Evolutionary conservation across 2,797 vertebrate species (phyloP), one percentile per base, ranked within the genome.

Genomic region (Typhlichthys subterraneus): DNA sequence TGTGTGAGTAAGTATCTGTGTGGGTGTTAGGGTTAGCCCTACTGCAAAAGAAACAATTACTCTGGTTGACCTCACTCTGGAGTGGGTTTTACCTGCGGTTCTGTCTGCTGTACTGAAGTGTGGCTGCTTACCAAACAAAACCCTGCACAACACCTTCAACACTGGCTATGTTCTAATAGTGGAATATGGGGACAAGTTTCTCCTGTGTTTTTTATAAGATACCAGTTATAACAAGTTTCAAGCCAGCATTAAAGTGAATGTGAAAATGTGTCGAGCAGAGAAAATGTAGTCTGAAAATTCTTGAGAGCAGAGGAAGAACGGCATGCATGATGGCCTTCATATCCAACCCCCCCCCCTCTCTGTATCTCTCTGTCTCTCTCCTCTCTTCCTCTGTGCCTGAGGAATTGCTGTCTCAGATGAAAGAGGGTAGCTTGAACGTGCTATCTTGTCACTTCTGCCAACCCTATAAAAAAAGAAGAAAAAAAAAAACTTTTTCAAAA

Each of bases 21-120:
- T 49, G 51, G 38, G 46, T 33, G 49, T 49, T 45, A 47, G 53
- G 48, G 59, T 63, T 55, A 29, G 54, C 38, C 53, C 38, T 48
- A 13, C 61, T 62, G 49, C 51, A 48, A 53, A 65, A 42, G 47
- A n/a, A 52, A 46, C 65, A 70, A 71, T 76, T 77, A 65, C 53
- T 48, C 63, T 61, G 58, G 54, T 50, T 15, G 63, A 33, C 70
- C 64, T 59, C 56, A 50, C 49, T 15, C 53, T 12, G 23, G 67
- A 67, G 73, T 79, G 73, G 72, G 78, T 76, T 76, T 69, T 67
- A 76, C 70, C 70, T 70, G 80, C 31, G 80, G 74, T 79, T 72
- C 67, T 54, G 62, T 11, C 65, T 50, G 55, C 59, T 59, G 19
- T 57, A 5, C 52, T 57, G 53, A 53, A 62, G 59, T 48, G 45